Evolutionary conservation across 2,888 invertebrate species (phyloP).

Genomic region (Alitta virens): DNA sequence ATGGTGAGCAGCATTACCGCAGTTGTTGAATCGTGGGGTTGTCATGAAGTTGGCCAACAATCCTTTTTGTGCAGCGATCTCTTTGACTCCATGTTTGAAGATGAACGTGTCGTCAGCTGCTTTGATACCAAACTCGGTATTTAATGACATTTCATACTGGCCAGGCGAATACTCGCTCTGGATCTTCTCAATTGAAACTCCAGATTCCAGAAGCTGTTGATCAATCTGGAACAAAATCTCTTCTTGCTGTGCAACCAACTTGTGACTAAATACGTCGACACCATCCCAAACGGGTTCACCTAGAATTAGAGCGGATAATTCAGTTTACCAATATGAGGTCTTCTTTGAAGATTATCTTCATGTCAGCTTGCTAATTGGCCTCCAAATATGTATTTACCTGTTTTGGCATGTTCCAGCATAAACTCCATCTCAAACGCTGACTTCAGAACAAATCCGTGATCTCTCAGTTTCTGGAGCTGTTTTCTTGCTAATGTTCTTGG

Average conservation of each 20-base stretch:
- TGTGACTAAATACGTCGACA: neutral
- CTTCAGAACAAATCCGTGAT: constrained; percentile 5
- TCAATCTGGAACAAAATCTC: constrained; percentile 20
- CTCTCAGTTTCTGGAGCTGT: constrained; percentile 18
- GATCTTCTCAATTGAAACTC: constrained; percentile 12
- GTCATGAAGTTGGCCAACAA: constrained; percentile 29
- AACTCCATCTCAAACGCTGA: constrained; percentile 27
- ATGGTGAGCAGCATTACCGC: constrained; percentile 25
- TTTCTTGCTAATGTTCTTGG: constrained; percentile 20
- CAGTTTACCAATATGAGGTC: no score
- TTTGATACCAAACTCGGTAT: constrained; percentile 20
- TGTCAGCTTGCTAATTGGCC: no score
- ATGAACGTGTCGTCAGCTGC: constrained; percentile 25
- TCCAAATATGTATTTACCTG: no score
- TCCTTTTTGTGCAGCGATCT: constrained; percentile 7
- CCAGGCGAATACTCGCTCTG: constrained; percentile 23
- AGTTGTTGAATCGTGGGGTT: constrained; percentile 6
- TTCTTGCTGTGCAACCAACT: constrained; percentile 3
- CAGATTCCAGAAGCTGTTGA: constrained; percentile 3
- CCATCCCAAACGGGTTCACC: neutral
- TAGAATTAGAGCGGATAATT: no score
- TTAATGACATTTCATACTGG: constrained; percentile 27
- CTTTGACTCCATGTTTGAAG: constrained; percentile 27
- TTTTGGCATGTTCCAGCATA: neutral
- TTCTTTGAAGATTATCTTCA: no score